A percentile compares a stretch with the other conserved stretches of the same genome.
Evolutionary conservation across 2,797 vertebrate genomes (phyloP).

Genomic region (Todus mexicanus): DNA sequence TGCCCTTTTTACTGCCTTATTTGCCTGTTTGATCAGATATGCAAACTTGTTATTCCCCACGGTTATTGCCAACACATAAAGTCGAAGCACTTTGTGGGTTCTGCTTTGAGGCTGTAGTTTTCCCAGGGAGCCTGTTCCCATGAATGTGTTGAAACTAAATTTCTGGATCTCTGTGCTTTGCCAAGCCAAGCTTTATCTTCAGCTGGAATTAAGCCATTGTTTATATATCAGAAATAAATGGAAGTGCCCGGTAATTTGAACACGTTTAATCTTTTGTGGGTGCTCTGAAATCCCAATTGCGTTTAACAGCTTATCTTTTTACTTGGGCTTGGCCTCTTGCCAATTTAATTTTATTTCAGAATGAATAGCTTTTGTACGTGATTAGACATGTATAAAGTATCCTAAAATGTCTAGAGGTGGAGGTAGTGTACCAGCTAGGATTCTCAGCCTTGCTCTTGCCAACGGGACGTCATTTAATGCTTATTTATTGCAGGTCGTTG

Average conservation of each 20-base stretch:
- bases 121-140: not conserved
- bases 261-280: not conserved
- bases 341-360: not conserved
- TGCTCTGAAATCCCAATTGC: not conserved
- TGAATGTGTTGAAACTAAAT: not conserved
- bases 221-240: not conserved
- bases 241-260: not conserved
- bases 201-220: not conserved
- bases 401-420: not conserved
- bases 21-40: not conserved
- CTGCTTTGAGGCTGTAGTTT: not conserved
- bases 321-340: not conserved
- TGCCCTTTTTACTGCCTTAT: not conserved
- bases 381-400: not conserved
- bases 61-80: not conserved
- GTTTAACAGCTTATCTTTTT: conserved; percentile 1
- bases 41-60: not conserved
- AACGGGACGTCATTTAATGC: not conserved
- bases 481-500: conserved; percentile 83
- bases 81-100: not conserved
- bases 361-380: not conserved
- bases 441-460: not conserved
- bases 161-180: not conserved
- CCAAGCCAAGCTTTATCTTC: conserved; percentile 15
- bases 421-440: not conserved